Conservation (phyloP, 1,140 invertebrate species). For the Lepidotrigona ventralis region DNA sequence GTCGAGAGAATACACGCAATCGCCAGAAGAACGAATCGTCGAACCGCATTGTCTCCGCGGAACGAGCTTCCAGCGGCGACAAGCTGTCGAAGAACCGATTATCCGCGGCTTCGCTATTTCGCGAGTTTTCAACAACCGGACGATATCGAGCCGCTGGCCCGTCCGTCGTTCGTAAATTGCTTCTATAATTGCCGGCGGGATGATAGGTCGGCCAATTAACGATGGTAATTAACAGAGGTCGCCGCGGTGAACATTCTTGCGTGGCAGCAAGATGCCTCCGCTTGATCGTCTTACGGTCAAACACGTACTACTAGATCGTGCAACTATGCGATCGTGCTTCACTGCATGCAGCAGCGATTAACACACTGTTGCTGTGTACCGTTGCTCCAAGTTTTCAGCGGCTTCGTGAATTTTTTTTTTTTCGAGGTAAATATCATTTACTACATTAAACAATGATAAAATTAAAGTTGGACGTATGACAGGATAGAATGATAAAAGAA, state of each 20-base stretch:
- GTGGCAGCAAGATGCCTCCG: background rate
- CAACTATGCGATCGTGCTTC: background rate
- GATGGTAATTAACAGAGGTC: slow-evolving; percentile 1
- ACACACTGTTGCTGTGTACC: background rate
- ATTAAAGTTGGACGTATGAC: too few species aligned
- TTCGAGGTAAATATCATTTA: too few species aligned
- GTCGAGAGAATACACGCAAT: slow-evolving; percentile 57
- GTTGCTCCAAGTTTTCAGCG: background rate
- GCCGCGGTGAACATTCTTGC: background rate
- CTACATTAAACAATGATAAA: too few species aligned
- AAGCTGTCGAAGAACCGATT: slow-evolving; percentile 43
- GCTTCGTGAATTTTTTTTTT: background rate
- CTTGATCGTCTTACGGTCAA: background rate
- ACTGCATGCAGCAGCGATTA: background rate
- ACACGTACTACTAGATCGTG: background rate
- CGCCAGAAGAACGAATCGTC: slow-evolving; percentile 29
- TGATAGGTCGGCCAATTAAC: background rate
- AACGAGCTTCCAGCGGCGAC: background rate
- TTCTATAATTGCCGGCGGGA: slow-evolving; percentile 5
- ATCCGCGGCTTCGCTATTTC: background rate
- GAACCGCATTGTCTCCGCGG: background rate
- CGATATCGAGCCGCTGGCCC: background rate
- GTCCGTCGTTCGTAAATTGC: slow-evolving; percentile 1
- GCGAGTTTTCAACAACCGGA: background rate
- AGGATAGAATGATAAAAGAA: too few species aligned